Evolutionary conservation across 2,888 invertebrate species (phyloP), one percentile per base, ranked within the genome.

Genomic region (Ophioninae sp.): DNA sequence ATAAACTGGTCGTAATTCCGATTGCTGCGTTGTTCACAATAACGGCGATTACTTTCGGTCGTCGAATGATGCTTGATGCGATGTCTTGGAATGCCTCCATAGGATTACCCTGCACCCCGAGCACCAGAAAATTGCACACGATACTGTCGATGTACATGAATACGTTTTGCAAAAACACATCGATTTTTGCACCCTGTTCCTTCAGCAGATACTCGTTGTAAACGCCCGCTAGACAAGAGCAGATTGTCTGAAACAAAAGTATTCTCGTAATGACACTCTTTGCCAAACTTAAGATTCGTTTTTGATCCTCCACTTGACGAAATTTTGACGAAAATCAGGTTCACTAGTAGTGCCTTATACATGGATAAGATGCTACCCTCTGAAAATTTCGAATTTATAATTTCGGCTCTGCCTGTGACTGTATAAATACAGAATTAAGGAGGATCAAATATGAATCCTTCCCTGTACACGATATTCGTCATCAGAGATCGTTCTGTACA

Each of bases 71-170:
- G 83, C 85, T 93, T 56, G 95, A 93, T 50, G 93, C 88, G 39
- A 96, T 92, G 86, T 94, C 94, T 0, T 94, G 92, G 87, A 97
- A 95, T 17, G 96, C 95, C 39, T 93, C 93, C 0, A 93, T 83
- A 0, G 96, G 89, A 88, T 96, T 95, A 0, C 96, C 97, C 90
- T 96, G 95, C 6, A 88, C 81, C 94, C 91, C 74, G 64, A 98
- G 93, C 81, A 98, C 94, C 3, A 95, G 92, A n/a, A 96, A 92
- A 93, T 98, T 99, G 91, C 98, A 98, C n/a, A 98, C 90, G 85
- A 99, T 98, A 6, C 98, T 98, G 93, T 99, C 98, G 41, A 98
- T 91, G 92, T 99, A 99, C 98, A 99, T 98, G 90, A 98, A 99
- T 7, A 98, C 95, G 92, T 99, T 99, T 93, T 99, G 99, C 86